These are phyloP conservation scores for Coenobita brevimanus DNA, from an alignment of 1,140 invertebrate species.

Conservation along the genomic window DNA sequence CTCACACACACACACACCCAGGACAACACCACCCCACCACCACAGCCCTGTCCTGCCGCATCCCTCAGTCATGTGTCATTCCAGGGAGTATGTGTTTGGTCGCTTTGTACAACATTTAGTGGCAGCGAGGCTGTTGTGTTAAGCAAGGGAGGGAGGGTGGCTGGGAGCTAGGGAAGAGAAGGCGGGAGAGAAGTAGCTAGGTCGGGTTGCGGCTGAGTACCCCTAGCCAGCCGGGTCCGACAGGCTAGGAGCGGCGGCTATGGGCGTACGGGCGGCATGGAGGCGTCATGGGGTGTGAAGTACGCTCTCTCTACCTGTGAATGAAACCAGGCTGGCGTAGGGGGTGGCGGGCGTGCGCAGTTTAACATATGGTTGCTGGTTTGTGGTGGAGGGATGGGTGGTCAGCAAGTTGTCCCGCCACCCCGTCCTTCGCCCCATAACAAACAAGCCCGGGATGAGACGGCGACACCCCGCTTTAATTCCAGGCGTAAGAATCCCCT, in stretches of 20 bases:
- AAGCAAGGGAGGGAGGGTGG: background rate
- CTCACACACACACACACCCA: too few relatives aligned
- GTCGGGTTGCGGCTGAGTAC: background rate
- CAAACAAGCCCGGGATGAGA: background rate
- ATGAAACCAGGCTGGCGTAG: constrained; percentile 56
- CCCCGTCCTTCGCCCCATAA: background rate
- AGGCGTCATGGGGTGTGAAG: constrained; percentile 63
- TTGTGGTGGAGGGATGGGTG: constrained; percentile 5
- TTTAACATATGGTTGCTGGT: constrained; percentile 65
- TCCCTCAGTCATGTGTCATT: constrained; percentile 10
- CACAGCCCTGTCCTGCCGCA: too few relatives aligned
- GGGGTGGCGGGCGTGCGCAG: constrained; percentile 58
- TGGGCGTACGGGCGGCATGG: constrained; percentile 62
- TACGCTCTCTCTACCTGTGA: constrained; percentile 64
- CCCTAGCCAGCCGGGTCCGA: background rate
- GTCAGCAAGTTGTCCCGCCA: background rate
- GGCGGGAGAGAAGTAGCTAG: background rate
- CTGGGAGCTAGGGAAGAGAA: background rate
- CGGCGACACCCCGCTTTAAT: too few relatives aligned
- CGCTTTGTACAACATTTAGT: constrained; percentile 36
- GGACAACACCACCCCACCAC: too few relatives aligned
- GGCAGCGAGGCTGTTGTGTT: constrained; percentile 25
- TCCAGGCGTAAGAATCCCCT: too few relatives aligned
- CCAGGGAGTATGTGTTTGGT: constrained; percentile 44
- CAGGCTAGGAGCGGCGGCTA: constrained; percentile 16